A percentile compares a stretch with the other conserved stretches of the same genome.
Evolutionary conservation across 2,888 invertebrate species (phyloP).

Genomic region (Hirtodrosophila duncani): DNA sequence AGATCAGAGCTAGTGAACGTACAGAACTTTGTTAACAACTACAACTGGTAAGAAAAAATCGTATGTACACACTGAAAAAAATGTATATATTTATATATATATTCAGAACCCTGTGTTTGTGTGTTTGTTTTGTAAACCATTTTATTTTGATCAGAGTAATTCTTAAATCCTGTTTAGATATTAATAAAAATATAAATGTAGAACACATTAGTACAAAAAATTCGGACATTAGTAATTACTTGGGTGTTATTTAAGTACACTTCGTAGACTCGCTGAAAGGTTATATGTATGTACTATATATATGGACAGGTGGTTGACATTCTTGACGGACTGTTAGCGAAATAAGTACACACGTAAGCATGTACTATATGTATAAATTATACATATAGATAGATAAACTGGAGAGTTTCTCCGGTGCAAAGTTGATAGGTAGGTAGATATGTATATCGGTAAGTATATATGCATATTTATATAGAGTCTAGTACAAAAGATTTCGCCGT

Average conservation of each 20-base stretch:
- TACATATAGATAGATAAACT: too few relatives aligned
- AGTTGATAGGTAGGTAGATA: slow-evolving; percentile 27
- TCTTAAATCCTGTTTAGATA: slow-evolving; percentile 25
- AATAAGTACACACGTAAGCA: slow-evolving; percentile 35
- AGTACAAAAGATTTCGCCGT: slow-evolving; percentile 83
- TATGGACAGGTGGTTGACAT: slow-evolving; percentile 5
- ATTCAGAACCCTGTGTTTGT: slow-evolving; percentile 9
- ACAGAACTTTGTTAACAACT: too few relatives aligned
- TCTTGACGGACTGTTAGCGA: slow-evolving; percentile 47
- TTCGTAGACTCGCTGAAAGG: slow-evolving; percentile 7
- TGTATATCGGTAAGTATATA: slow-evolving; percentile 45
- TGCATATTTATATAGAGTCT: slow-evolving; percentile 75
- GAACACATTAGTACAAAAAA: slow-evolving; percentile 60
- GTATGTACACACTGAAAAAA: slow-evolving; percentile 12
- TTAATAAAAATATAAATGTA: slow-evolving; percentile 41
- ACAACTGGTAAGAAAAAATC: background rate
- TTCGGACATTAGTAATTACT: slow-evolving; percentile 46
- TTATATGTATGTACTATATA: slow-evolving; percentile 4
- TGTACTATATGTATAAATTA: slow-evolving; percentile 38
- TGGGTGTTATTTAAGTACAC: slow-evolving; percentile 10
- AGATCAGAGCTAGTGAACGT: slow-evolving; percentile 5
- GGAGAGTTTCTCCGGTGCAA: too few relatives aligned
- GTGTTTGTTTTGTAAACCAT: slow-evolving; percentile 29
- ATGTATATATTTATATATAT: slow-evolving; percentile 12
- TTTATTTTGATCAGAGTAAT: slow-evolving; percentile 36